Evolutionary conservation across 2,888 invertebrate species (phyloP), one percentile per base, ranked within the genome.

Genomic region (Drosophila fulvimacula): DNA sequence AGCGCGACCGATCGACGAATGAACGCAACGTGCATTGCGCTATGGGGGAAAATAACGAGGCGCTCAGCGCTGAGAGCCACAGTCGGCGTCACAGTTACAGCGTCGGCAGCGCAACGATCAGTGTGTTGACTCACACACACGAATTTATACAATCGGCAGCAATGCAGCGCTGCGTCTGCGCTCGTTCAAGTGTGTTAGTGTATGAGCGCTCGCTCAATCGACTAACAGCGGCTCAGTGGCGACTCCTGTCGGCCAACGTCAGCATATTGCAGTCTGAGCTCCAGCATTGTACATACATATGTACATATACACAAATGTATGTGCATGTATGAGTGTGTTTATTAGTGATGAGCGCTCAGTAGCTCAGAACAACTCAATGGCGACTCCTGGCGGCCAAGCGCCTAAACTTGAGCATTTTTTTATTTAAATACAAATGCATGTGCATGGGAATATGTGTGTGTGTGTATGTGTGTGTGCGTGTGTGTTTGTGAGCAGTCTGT

Each of bases 1-100:
- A 76, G 71, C 83, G 76, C 90, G 73, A 87, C 79, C 80, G 89
- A 90, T 90, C 82, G 76, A 78, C 85, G 90, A 89, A 74, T 89
- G 90, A 90, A 82, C 86, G 76, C 71, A 82, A 80, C 73, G 76
- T 80, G 81, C 85, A 85, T 56, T 75, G 80, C 69, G 83, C 71
- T 42, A 61, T 73, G 60, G 75, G 85, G 74, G 69, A 79, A 84
- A 86, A 79, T 81, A 81, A 79, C 64, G 42, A 69, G 27, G 1
- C 27, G 27, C 27, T 30, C 27, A 7, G 71, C 73, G 69, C 51
- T 66, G 76, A 73, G 83, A 76, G 69, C 66, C 64, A 11, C 62
- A 62, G 59, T 21, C 34, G n/a, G 17, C 27, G 30, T 44, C 39
- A 49, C 44, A 42, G 57, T 44, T 59, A 64, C 56, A 63, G 58